A percentile compares a stretch with the other conserved stretches of the same genome.
Conservation (phyloP, 2,888 invertebrate genomes). For the Margaritifera margaritifera region DNA sequence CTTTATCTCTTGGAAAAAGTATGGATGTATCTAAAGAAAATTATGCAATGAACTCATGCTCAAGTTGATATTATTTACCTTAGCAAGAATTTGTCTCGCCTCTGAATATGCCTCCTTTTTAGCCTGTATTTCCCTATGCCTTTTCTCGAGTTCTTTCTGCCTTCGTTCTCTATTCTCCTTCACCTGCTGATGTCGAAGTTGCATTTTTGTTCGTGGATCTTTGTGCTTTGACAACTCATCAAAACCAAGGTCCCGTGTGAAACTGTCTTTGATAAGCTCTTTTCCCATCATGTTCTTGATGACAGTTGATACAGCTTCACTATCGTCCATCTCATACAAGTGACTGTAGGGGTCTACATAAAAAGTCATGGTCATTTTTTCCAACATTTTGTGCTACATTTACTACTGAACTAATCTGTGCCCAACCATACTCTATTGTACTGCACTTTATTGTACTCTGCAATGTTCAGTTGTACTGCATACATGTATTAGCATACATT, state of each 20-base stretch:
- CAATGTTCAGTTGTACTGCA: no score
- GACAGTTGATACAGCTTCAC: constrained; percentile 60
- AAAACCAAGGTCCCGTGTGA: constrained; percentile 62
- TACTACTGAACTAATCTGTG: no score
- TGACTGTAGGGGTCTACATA: no score
- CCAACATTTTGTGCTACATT: no score
- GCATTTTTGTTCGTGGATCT: constrained; percentile 69
- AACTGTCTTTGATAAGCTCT: constrained; percentile 62
- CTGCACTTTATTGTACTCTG: no score
- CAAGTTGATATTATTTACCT: constrained; percentile 42
- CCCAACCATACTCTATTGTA: no score
- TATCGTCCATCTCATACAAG: constrained; percentile 60
- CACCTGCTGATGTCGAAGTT: constrained; percentile 68
- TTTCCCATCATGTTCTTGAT: constrained; percentile 65
- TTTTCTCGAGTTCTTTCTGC: constrained; percentile 53
- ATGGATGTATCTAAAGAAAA: not conserved
- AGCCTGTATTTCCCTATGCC: constrained; percentile 47
- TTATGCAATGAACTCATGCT: not conserved
- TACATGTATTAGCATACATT: no score
- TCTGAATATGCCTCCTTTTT: constrained; percentile 64
- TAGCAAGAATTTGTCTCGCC: constrained; percentile 64
- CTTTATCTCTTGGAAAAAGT: not conserved
- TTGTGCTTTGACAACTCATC: constrained; percentile 42
- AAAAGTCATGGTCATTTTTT: no score
- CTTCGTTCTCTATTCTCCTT: constrained; percentile 69